Percentiles rank a stretch among this genome's conserved stretches.
phyloP scores from a whole-genome alignment of 1,140 invertebrate genomes.

The Microplitis mediator region DNA sequence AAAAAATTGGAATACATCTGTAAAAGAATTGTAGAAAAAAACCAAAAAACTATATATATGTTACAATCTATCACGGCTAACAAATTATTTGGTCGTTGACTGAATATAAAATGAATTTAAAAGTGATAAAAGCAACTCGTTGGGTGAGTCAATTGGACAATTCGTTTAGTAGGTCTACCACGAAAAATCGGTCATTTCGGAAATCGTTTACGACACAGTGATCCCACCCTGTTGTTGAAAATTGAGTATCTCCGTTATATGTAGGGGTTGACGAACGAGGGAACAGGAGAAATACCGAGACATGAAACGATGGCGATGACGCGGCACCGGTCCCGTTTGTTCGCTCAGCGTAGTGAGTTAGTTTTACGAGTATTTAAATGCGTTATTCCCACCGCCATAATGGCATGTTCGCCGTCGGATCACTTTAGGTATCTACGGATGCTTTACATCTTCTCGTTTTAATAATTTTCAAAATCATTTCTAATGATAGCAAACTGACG shows the following conservation, averaged over 20 bases:
- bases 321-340: constrained; percentile 7
- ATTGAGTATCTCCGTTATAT: constrained; percentile 17
- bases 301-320: constrained; percentile 25
- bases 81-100: constrained; percentile 23
- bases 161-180: constrained; percentile 29
- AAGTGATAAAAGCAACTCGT: constrained; percentile 24
- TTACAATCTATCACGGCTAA: background rate
- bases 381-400: constrained; percentile 28
- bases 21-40: too few species aligned
- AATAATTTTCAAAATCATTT: constrained; percentile 10
- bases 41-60: background rate
- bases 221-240: constrained; percentile 25
- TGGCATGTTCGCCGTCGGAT: constrained; percentile 52
- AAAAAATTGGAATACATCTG: too few species aligned
- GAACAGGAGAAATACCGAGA: constrained; percentile 15
- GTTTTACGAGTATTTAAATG: constrained; percentile 40
- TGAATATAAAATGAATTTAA: constrained; percentile 24
- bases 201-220: constrained; percentile 30
- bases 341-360: constrained; percentile 25
- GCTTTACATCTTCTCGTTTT: constrained; percentile 31
- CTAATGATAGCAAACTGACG: background rate
- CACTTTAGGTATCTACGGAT: constrained; percentile 22
- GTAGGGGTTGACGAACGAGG: constrained; percentile 19
- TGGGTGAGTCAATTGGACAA: constrained; percentile 23
- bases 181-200: constrained; percentile 25